Conservation (phyloP, 2,797 vertebrate species). For the Gallirallus australis region DNA sequence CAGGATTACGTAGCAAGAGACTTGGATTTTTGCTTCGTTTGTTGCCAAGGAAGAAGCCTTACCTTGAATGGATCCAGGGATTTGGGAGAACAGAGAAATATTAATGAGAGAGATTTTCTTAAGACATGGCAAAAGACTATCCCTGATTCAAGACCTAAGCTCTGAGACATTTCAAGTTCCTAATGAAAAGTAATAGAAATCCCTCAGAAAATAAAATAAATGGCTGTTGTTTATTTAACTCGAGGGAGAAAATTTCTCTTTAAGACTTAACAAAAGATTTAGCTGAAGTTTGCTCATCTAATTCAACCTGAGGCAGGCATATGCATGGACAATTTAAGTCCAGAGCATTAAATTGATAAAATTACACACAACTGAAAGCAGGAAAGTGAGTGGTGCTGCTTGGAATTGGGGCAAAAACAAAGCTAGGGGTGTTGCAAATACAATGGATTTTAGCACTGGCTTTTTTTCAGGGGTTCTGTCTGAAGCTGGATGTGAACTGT, state of each 20-base stretch:
- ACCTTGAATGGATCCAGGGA: neutral
- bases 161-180: neutral
- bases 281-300: conserved; percentile 16
- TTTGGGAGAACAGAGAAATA: neutral
- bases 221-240: neutral
- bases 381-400: neutral
- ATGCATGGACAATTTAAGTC: neutral
- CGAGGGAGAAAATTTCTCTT: neutral
- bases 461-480: neutral
- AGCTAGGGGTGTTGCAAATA: neutral
- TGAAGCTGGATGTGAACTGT: neutral
- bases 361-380: neutral
- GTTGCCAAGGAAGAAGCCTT: neutral
- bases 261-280: neutral
- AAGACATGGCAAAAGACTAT: neutral
- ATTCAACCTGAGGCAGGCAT: conserved; percentile 2
- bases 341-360: neutral
- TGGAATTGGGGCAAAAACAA: neutral
- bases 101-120: conserved; percentile 17
- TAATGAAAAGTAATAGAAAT: neutral
- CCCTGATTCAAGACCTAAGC: neutral
- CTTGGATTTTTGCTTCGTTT: neutral
- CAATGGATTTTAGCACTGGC: accelerated
- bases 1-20: neutral
- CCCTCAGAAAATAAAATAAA: neutral